Evolutionary conservation across 2,113 vertebrate genomes (phyloP), one percentile per base, ranked within the genome.

Genomic region (Pogona vitticeps): DNA sequence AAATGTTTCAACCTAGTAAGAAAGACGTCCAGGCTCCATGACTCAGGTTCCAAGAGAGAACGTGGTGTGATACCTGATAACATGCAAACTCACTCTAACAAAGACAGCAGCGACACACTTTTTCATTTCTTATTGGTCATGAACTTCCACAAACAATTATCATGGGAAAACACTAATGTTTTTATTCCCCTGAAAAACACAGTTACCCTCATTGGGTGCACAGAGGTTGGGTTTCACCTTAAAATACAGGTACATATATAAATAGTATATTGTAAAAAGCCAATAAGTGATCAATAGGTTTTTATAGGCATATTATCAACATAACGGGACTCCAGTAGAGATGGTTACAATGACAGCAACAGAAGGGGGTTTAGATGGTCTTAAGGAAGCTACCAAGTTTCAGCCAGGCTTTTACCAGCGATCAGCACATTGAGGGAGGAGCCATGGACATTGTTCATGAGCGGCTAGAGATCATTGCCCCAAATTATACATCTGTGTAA

Each of bases 321-420:
- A 0, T 4, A 8, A 52, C 42, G 31, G 12, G 0, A 0, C 3
- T 86, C 3, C 56, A 0, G 15, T 86, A 84, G 26, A 63, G 33
- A n/a, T 33, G 58, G 83, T 92, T 72, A 93, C 89, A 83, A 91
- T 86, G 76, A 78, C 38, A 79, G 76, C 56, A 88, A 63, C 82
- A 65, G 58, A 88, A 84, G 58, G 63, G 52, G 58, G 76, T 23
- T 80, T 23, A 84, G 58, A 80, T 40, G 31, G 36, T n/a, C 14
- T 71, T 42, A 58, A 58, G 33, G 91, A 92, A 93, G 92, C 84
- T 93, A 91, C 91, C 86, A 85, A 85, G 88, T 63, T 36, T 21
- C 46, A 58, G 81, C 81, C 33, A 73, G 68, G 10, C 79, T 80
- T 58, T 81, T 63, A 65, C 52, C 70, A 70, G 65, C 18, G 52